Conservation (phyloP, 2,797 vertebrate species). For the Chrysocyon brachyurus region DNA sequence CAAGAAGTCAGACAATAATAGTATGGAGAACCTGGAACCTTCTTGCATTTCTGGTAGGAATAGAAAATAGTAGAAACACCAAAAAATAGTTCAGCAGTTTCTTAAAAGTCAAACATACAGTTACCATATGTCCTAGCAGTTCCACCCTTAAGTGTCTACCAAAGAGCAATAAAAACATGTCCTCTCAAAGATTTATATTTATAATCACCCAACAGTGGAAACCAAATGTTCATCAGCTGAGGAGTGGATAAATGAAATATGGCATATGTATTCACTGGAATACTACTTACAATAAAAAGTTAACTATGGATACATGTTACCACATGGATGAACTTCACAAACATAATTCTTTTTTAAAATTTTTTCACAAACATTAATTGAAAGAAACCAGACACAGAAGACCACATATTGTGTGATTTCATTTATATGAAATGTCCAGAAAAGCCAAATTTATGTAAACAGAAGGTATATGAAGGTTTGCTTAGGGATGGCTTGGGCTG, state of each 20-base stretch:
- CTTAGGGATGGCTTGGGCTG: neutral
- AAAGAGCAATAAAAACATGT: neutral
- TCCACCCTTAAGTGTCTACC: neutral
- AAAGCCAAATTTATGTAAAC: neutral
- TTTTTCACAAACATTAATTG: neutral
- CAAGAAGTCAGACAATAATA: neutral
- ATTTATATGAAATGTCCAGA: neutral
- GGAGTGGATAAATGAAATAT: neutral
- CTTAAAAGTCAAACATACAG: neutral
- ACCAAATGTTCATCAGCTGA: neutral
- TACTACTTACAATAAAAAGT: neutral
- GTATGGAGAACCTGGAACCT: neutral
- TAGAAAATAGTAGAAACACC: neutral
- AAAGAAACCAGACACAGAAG: slow-evolving; percentile 10
- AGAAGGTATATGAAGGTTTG: neutral
- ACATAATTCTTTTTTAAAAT: neutral
- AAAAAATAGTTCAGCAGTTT: neutral
- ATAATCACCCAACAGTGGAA: neutral
- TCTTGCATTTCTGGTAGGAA: neutral
- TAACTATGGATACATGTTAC: neutral
- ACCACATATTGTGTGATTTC: neutral
- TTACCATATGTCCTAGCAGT: neutral
- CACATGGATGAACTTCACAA: neutral
- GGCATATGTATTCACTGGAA: neutral
- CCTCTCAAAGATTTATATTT: neutral